Percentiles rank a stretch among this genome's conserved stretches.
These are phyloP conservation scores for Rhingia campestris DNA, from an alignment of 2,888 invertebrate genomes.

Conservation along the genomic window DNA sequence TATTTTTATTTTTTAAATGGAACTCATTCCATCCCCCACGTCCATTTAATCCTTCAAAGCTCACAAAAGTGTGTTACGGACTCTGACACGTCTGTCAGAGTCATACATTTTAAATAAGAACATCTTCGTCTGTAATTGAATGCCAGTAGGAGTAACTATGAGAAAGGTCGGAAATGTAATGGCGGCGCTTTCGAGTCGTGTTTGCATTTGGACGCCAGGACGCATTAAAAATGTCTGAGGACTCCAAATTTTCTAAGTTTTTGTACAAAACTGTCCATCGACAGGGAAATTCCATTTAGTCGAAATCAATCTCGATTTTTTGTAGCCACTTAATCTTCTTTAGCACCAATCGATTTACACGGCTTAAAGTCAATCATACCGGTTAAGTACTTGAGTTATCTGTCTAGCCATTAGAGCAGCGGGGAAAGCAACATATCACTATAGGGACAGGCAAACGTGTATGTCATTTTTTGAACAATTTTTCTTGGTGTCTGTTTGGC, in stretches of 20 bases:
- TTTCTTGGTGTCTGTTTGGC: conserved; percentile 8
- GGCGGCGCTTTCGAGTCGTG: neutral
- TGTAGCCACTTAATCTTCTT: neutral
- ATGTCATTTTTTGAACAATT: conserved; percentile 1
- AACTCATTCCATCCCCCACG: conserved; percentile 9
- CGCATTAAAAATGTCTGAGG: too few relatives aligned
- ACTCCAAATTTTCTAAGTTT: neutral
- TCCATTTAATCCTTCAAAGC: conserved; percentile 20
- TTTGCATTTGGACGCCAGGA: neutral
- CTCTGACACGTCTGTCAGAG: conserved; percentile 16
- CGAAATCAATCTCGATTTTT: conserved; percentile 19
- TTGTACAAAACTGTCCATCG: neutral
- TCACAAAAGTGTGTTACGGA: conserved; percentile 2
- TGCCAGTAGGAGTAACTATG: conserved; percentile 1
- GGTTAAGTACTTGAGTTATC: conserved; percentile 21
- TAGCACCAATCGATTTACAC: conserved; percentile 17
- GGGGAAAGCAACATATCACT: conserved; percentile 4
- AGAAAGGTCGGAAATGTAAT: neutral
- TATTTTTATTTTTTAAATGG: neutral
- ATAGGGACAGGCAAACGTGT: conserved; percentile 12
- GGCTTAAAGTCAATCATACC: conserved; percentile 24
- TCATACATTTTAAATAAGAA: conserved; percentile 42
- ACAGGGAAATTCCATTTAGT: conserved; percentile 4
- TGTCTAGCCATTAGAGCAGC: neutral
- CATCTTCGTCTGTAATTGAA: conserved; percentile 34